phyloP scores from a whole-genome alignment of 2,797 vertebrate species.

The Nyctibius grandis region DNA sequence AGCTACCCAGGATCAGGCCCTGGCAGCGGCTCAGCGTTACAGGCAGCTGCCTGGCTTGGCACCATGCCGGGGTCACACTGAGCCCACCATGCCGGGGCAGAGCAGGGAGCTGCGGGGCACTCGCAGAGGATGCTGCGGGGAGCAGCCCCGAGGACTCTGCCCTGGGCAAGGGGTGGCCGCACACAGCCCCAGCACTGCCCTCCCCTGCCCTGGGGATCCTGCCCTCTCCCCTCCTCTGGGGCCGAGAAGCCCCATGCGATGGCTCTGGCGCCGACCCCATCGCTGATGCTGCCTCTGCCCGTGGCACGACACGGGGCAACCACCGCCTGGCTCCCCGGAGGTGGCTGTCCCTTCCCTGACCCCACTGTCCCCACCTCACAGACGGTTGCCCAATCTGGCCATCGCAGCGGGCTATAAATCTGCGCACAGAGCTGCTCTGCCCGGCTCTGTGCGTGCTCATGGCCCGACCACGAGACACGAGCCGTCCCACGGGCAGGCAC shows the following conservation, averaged over 20 bases:
- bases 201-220: background rate
- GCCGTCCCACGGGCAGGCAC: background rate
- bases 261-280: fast-evolving
- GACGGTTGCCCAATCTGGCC: background rate
- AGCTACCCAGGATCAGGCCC: background rate
- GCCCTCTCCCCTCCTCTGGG: background rate
- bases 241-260: fast-evolving
- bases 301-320: fast-evolving
- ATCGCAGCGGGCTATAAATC: background rate
- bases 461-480: fast-evolving
- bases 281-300: background rate
- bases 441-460: fast-evolving
- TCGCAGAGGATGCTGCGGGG: background rate
- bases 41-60: background rate
- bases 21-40: fast-evolving
- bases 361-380: fast-evolving
- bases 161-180: background rate
- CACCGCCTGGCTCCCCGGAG: fast-evolving
- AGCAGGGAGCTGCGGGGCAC: background rate
- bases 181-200: background rate
- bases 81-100: background rate
- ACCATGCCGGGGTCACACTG: background rate
- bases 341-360: background rate
- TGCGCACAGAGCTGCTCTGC: background rate
- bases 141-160: background rate